phyloP scores from a whole-genome alignment of 2,113 vertebrate species.

The Phyllostomus discolor region DNA sequence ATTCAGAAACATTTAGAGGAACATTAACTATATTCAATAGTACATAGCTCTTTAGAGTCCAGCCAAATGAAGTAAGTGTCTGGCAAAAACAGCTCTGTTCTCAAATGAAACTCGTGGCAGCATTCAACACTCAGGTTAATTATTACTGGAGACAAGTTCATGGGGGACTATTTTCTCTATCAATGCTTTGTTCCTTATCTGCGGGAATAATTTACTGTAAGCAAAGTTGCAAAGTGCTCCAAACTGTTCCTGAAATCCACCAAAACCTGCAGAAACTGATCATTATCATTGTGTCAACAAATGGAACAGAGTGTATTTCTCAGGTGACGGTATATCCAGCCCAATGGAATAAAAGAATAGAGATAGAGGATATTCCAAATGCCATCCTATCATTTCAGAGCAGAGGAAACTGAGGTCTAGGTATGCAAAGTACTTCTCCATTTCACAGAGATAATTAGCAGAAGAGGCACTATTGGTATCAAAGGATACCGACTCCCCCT shows the following conservation, averaged over 20 bases:
- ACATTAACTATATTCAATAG: neutral
- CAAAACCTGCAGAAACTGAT: neutral
- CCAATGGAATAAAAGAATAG: neutral
- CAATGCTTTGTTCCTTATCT: neutral
- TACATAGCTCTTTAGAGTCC: neutral
- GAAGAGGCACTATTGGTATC: neutral
- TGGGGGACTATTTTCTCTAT: neutral
- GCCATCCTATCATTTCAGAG: neutral
- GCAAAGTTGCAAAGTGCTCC: neutral
- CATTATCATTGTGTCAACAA: neutral
- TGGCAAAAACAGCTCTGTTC: neutral
- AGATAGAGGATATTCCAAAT: neutral
- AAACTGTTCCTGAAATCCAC: neutral
- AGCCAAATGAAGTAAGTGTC: conserved; percentile 11
- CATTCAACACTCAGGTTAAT: neutral
- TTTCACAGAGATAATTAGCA: neutral
- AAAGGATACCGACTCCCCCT: neutral
- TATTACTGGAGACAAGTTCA: neutral
- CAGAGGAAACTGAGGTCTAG: neutral
- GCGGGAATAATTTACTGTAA: neutral
- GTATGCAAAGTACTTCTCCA: neutral
- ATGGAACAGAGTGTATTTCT: neutral
- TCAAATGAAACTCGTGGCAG: conserved; percentile 8
- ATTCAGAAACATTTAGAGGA: conserved; percentile 36
- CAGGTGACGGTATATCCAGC: neutral